Conservation (phyloP, 2,888 invertebrate species). For the Eurois occulta region DNA sequence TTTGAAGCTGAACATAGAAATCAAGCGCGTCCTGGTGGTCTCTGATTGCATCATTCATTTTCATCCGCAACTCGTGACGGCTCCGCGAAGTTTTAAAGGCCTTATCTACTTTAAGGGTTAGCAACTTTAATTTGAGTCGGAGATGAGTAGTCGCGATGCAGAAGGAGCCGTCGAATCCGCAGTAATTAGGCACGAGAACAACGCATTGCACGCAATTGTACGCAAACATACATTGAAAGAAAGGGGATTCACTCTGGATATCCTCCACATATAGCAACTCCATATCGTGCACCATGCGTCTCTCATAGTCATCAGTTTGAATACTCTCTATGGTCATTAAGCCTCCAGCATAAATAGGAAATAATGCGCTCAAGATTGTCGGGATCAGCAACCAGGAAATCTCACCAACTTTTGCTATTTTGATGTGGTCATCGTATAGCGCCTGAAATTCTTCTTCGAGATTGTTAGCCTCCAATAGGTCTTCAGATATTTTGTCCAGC, state of each 20-base stretch:
- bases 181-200: conserved; percentile 75
- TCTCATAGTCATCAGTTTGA: conserved; percentile 73
- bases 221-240: conserved; percentile 79
- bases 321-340: conserved; percentile 76
- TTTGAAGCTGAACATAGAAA: conserved; percentile 76
- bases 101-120: conserved; percentile 73
- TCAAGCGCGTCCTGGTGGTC: conserved; percentile 79
- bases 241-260: conserved; percentile 79
- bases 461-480: conserved; percentile 77
- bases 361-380: conserved; percentile 73
- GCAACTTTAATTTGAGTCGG: conserved; percentile 79
- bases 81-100: conserved; percentile 73
- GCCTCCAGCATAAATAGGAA: conserved; percentile 78
- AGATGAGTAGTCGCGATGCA: conserved; percentile 82
- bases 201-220: conserved; percentile 76
- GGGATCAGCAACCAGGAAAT: conserved; percentile 79
- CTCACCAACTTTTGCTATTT: conserved; percentile 74
- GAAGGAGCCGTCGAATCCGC: conserved; percentile 82
- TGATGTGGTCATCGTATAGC: conserved; percentile 76
- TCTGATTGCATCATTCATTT: conserved; percentile 73
- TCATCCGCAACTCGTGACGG: conserved; percentile 68
- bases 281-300: conserved; percentile 82
- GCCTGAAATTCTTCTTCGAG: conserved; percentile 76
- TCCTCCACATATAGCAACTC: conserved; percentile 77
- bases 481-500: conserved; percentile 75